Conservation (phyloP, 2,888 invertebrate species). For the Elegia similella region DNA sequence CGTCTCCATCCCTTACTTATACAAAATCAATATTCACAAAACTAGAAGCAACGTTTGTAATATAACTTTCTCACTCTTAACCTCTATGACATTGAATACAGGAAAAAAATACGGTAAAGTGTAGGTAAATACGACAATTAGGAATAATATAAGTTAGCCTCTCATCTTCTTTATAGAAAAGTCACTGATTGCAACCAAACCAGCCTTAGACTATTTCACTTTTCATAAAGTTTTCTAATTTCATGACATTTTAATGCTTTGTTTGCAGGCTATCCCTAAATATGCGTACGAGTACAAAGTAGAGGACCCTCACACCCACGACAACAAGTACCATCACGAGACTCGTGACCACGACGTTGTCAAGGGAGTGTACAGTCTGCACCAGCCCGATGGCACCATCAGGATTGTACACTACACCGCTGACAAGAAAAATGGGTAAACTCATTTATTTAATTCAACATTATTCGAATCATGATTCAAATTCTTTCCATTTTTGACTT, state of each 20-base stretch:
- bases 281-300: constrained; percentile 32
- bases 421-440: constrained; percentile 37
- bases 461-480: neutral
- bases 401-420: constrained; percentile 65
- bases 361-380: constrained; percentile 40
- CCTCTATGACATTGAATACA: no score
- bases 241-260: neutral
- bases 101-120: no score
- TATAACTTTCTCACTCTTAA: no score
- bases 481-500: neutral
- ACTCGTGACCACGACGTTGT: constrained; percentile 54
- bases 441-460: neutral
- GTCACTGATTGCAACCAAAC: neutral
- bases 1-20: no score
- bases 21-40: no score
- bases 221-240: neutral
- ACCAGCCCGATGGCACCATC: constrained; percentile 59
- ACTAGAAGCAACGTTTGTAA: no score
- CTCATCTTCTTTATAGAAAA: no score
- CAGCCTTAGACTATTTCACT: neutral
- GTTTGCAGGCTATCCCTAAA: constrained; percentile 34
- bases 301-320: constrained; percentile 58
- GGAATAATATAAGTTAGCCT: no score
- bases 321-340: constrained; percentile 58
- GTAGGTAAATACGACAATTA: no score